Evolutionary conservation across 2,888 invertebrate genomes (phyloP).

Genomic region (Caenorhabditis panamensis): DNA sequence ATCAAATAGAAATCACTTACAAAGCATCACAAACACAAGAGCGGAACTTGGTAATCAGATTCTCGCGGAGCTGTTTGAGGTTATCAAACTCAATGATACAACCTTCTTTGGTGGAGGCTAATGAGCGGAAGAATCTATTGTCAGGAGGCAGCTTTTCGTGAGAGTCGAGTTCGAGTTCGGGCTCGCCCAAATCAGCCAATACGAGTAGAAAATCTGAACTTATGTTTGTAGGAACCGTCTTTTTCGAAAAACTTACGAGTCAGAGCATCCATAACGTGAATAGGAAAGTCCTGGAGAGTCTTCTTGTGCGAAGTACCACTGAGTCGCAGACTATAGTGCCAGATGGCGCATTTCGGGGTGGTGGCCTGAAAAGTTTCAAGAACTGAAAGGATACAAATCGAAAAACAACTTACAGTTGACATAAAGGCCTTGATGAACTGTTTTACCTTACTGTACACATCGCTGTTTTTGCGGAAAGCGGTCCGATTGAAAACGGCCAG

Average conservation of each 20-base stretch:
- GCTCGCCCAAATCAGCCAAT: slow-evolving; percentile 19
- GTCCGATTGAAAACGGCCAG: slow-evolving; percentile 22
- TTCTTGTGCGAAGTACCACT: slow-evolving; percentile 55
- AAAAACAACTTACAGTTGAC: background rate
- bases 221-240: background rate
- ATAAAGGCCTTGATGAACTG: slow-evolving; percentile 48
- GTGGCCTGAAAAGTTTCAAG: slow-evolving; percentile 10
- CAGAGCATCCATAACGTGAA: slow-evolving; percentile 6
- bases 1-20: slow-evolving; percentile 37
- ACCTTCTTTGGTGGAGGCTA: slow-evolving; percentile 26
- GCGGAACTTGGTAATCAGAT: slow-evolving; percentile 30
- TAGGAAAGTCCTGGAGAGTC: slow-evolving; percentile 46
- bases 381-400: background rate
- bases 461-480: slow-evolving; percentile 44
- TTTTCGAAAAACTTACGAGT: slow-evolving; percentile 12
- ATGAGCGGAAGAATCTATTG: slow-evolving; percentile 28
- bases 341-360: slow-evolving; percentile 46
- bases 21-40: slow-evolving; percentile 36
- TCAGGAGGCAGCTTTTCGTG: slow-evolving; percentile 12
- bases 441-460: slow-evolving; percentile 27
- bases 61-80: slow-evolving; percentile 20
- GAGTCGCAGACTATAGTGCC: slow-evolving; percentile 54
- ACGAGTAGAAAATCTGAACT: slow-evolving; percentile 38
- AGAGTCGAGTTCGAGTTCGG: slow-evolving; percentile 19
- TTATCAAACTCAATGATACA: slow-evolving; percentile 15